phyloP scores from a whole-genome alignment of 1,140 invertebrate genomes.

The Anagrus nilaparvatae region DNA sequence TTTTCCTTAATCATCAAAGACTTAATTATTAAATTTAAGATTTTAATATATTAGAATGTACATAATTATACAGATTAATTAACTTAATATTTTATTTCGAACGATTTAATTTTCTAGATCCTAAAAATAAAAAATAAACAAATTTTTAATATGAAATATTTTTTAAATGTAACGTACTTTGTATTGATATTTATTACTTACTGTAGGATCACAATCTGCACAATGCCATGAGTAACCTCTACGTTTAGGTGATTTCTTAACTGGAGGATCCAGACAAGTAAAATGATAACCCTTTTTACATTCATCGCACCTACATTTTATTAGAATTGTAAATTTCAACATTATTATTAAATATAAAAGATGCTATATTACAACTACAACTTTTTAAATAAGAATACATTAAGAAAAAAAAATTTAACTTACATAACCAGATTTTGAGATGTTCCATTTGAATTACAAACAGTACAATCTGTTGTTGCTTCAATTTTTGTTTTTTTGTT shows the following conservation, averaged over 20 bases:
- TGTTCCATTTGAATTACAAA: slow-evolving; percentile 51
- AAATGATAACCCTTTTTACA: slow-evolving; percentile 87
- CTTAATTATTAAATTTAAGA: no score
- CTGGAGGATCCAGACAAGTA: slow-evolving; percentile 79
- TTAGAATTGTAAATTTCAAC: slow-evolving; percentile 7
- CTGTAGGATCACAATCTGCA: slow-evolving; percentile 87
- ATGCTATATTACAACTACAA: not conserved
- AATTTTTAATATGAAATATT: not conserved
- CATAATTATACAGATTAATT: slow-evolving; percentile 2
- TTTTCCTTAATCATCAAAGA: no score
- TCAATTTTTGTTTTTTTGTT: slow-evolving; percentile 26
- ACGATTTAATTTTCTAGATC: not conserved
- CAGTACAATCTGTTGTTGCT: slow-evolving; percentile 58
- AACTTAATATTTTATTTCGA: slow-evolving; percentile 9
- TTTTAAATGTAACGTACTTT: not conserved
- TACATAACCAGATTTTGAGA: slow-evolving; percentile 59
- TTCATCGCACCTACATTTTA: slow-evolving; percentile 70
- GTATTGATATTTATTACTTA: slow-evolving; percentile 37
- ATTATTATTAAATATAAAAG: not conserved
- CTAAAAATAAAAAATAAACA: not conserved
- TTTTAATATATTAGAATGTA: no score
- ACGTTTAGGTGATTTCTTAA: slow-evolving; percentile 87
- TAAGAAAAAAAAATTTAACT: slow-evolving; percentile 21
- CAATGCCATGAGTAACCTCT: slow-evolving; percentile 93
- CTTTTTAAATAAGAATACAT: slow-evolving; percentile 1